phyloP scores from a whole-genome alignment of 2,113 vertebrate genomes.

The Serilophus lunatus region DNA sequence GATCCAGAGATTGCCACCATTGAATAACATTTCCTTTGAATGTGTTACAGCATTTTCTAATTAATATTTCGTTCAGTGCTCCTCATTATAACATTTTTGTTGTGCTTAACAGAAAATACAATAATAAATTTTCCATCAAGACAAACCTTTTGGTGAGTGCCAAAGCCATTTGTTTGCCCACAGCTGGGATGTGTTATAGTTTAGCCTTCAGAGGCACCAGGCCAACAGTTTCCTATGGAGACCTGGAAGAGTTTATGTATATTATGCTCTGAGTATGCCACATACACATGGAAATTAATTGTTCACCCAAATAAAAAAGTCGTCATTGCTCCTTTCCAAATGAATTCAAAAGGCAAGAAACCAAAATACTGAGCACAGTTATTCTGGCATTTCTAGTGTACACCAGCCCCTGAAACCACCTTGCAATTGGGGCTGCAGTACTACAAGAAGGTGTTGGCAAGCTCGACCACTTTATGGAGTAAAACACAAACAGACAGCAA shows the following conservation, averaged over 20 bases:
- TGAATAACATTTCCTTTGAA: not conserved
- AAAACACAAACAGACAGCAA: not conserved
- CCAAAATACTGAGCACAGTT: not conserved
- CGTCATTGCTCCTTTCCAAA: not conserved
- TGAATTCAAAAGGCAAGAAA: not conserved
- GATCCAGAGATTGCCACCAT: not conserved
- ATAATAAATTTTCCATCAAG: constrained; percentile 6
- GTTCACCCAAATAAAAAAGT: not conserved
- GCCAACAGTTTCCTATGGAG: constrained; percentile 20
- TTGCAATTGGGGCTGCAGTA: not conserved
- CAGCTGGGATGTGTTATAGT: constrained; percentile 1
- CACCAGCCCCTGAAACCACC: not conserved
- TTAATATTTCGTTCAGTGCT: constrained; percentile 25
- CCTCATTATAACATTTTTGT: constrained; percentile 1
- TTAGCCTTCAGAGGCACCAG: not conserved
- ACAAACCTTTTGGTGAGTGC: not conserved
- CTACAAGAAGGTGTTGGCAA: not conserved
- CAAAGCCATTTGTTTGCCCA: constrained; percentile 38
- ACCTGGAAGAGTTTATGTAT: not conserved
- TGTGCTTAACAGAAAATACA: not conserved
- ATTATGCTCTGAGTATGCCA: not conserved
- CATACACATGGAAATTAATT: not conserved
- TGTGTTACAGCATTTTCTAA: not conserved
- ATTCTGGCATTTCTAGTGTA: not conserved
- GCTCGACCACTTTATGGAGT: not conserved